Conservation (phyloP, 2,113 vertebrate genomes). For the Anoura caudifer region DNA sequence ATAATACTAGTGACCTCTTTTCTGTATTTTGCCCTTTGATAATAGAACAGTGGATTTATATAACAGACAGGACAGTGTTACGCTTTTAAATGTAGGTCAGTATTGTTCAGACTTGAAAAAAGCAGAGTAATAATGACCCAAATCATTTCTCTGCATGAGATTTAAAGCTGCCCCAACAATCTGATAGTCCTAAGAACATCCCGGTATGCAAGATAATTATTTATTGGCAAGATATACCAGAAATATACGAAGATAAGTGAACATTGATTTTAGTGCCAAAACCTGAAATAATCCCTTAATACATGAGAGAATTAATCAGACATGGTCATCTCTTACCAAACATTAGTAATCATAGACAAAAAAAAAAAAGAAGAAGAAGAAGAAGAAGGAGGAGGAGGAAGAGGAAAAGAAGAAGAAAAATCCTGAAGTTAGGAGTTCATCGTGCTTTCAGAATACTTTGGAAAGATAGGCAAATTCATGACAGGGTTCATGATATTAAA, state of each 20-base stretch:
- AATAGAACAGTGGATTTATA: not conserved
- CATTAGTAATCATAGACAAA: not conserved
- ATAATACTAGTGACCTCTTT: conserved; percentile 29
- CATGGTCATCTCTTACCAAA: not conserved
- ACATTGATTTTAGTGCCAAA: not conserved
- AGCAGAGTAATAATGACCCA: not conserved
- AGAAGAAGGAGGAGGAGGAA: too few species aligned
- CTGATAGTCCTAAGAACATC: not conserved
- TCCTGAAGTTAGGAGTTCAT: not conserved
- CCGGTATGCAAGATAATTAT: not conserved
- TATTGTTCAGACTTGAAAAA: conserved; percentile 4
- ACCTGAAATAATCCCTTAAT: not conserved
- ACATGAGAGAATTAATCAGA: not conserved
- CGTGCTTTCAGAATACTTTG: not conserved
- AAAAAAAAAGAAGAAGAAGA: not conserved
- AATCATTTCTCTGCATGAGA: not conserved
- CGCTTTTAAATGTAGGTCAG: conserved; percentile 37
- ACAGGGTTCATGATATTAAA: not conserved
- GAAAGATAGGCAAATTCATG: not conserved
- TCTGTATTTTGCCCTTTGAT: conserved; percentile 6
- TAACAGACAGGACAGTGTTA: not conserved
- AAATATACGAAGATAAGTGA: not conserved
- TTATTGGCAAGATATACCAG: not conserved
- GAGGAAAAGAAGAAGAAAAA: not conserved
- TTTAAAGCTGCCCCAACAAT: not conserved